Base-by-base conservation (phyloP, 92 coral and sea anemone species). In the Virgularia gustaviana region DNA sequence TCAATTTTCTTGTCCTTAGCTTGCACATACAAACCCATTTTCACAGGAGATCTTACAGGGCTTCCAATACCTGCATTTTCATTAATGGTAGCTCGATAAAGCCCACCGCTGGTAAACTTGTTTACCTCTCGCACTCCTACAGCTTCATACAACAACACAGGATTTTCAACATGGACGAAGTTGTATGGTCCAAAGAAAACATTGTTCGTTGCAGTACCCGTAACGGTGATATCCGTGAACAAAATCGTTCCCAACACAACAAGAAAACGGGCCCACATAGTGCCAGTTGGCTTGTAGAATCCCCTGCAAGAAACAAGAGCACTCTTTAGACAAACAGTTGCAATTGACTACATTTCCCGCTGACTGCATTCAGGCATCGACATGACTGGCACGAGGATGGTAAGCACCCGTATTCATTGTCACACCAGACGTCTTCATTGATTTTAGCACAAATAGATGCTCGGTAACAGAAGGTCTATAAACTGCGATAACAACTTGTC, bases 101-200 rank as follows among this genome's bases (percentile, higher is more conserved):
- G 75, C 35, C 90, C 82, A 73, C 91, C 98, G 79, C 96, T 85
- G 18, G 94, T 92, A 78, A 92, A 92, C 79, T 85, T 90, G 75
- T 68, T 49, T 54, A 68, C 75, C 55, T 68, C 42, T 19, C 35
- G 37, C 18, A 61, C 75, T 2, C 75, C 75, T 34, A 47, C 60
- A 29, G 51, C 55, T 68, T 68, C 75, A 49, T 31, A 68, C 61
- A 68, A 33, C 5, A 61, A 68, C 0, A 68, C 43, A 23, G 75
- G 75, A 27, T 54, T 68, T 49, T 68, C 61, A 8, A 23, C 13
- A n/a, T 37, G 43, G 51, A 53, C 45, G 54, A 49, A 68, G 39
- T 68, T 51, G 36, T 49, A 45, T 22, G 58, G 29, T 34, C 47
- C 75, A 51, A 29, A 45, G 52, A 43, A 43, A 42, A 36, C 57